Percentiles rank a stretch among this genome's conserved stretches.
Conservation (phyloP, 2,797 vertebrate genomes). For the Galagoides demidoff region DNA sequence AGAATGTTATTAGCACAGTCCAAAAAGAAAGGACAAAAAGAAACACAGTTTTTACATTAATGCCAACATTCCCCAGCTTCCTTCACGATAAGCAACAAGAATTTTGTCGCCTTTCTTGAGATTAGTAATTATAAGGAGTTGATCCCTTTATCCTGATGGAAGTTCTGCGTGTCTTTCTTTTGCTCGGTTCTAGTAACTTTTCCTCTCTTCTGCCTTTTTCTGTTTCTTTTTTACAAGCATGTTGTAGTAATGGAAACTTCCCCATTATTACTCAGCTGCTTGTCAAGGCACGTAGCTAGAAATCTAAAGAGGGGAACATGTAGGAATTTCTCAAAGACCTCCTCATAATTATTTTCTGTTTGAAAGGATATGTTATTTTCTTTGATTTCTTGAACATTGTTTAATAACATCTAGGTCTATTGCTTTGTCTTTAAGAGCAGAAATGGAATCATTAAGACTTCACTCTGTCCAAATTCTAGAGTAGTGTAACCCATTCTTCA, state of each 20-base stretch:
- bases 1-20: neutral
- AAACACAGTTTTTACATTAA: neutral
- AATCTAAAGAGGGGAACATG: neutral
- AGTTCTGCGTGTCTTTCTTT: neutral
- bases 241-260: neutral
- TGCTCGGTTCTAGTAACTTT: neutral
- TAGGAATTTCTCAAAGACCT: neutral
- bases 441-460: conserved; percentile 25
- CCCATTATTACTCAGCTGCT: neutral
- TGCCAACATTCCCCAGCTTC: conserved; percentile 17
- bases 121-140: neutral
- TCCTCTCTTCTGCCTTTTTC: neutral
- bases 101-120: neutral
- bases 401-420: neutral
- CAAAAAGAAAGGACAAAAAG: neutral
- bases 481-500: neutral
- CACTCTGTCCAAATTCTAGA: neutral
- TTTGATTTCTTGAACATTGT: neutral
- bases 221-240: conserved; percentile 27
- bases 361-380: neutral
- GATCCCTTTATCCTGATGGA: neutral
- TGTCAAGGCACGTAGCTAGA: neutral
- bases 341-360: neutral
- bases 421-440: neutral
- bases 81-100: neutral